These are phyloP conservation scores for Trissonchulus latispiculum DNA, from an alignment of 2,888 invertebrate genomes.

Conservation along the genomic window DNA sequence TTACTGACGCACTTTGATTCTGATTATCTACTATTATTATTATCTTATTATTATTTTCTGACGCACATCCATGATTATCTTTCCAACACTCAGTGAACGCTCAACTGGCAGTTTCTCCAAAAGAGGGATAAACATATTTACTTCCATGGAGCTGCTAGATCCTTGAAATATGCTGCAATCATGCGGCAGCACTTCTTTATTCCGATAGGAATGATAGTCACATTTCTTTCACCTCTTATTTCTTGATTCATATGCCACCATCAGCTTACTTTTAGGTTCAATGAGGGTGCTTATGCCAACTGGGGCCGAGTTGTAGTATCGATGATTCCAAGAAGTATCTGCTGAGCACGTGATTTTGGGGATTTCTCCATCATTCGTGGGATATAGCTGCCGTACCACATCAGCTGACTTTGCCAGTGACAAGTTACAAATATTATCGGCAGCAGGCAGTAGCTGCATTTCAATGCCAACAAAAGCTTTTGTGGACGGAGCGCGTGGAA, in stretches of 20 bases:
- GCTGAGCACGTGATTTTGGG: neutral
- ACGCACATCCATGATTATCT: neutral
- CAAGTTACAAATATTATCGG: neutral
- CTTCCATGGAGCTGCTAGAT: neutral
- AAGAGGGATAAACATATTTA: neutral
- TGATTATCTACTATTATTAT: no score
- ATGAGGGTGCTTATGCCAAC: neutral
- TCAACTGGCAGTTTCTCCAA: neutral
- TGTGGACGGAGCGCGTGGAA: neutral
- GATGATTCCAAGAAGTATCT: neutral
- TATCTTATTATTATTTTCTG: no score
- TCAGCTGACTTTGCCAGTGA: neutral
- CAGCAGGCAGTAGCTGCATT: neutral
- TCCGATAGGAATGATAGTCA: neutral
- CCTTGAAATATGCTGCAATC: neutral
- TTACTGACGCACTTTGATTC: neutral
- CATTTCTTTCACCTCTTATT: neutral
- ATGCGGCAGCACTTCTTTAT: neutral
- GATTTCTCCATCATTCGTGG: neutral
- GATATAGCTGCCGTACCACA: neutral
- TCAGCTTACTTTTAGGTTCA: neutral
- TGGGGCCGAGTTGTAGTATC: neutral
- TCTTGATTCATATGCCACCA: neutral
- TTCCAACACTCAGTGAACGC: neutral
- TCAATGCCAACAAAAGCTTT: neutral